Conservation (phyloP, 2,113 vertebrate species). For the Dryoscopus gambensis region DNA sequence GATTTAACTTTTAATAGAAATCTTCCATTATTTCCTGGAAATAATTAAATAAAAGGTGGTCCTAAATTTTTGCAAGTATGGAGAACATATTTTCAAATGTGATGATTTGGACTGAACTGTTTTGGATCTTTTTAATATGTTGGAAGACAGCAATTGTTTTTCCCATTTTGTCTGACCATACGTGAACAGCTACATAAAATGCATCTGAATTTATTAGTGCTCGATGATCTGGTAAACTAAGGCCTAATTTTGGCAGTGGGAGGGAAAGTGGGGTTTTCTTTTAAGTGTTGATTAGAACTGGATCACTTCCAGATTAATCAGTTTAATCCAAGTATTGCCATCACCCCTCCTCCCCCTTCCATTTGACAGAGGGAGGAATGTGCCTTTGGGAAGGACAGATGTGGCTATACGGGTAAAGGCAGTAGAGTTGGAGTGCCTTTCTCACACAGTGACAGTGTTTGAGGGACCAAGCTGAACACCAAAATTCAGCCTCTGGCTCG, state of each 20-base stretch:
- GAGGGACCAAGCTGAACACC: not conserved
- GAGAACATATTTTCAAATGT: not conserved
- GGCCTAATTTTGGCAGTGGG: not conserved
- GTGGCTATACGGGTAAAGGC: not conserved
- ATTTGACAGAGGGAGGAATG: not conserved
- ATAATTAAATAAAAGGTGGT: conserved; percentile 36
- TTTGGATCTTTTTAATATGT: not conserved
- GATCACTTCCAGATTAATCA: not conserved
- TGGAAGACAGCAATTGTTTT: conserved; percentile 12
- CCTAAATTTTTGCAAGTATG: conserved; percentile 7
- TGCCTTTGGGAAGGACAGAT: not conserved
- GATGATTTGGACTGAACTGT: not conserved
- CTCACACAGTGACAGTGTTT: not conserved
- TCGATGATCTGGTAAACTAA: not conserved
- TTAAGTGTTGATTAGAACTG: not conserved
- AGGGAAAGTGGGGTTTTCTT: not conserved
- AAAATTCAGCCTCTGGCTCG: not conserved
- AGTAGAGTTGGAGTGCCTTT: not conserved
- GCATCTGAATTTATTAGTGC: not conserved
- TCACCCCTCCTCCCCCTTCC: not conserved
- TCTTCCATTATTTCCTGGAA: conserved; percentile 26
- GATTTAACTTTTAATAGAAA: conserved; percentile 28
- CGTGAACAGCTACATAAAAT: not conserved
- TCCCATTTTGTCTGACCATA: not conserved
- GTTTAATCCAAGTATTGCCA: not conserved